Base-by-base conservation (phyloP, 1,140 invertebrate genomes). In the Ceratosolen fusciceps region DNA sequence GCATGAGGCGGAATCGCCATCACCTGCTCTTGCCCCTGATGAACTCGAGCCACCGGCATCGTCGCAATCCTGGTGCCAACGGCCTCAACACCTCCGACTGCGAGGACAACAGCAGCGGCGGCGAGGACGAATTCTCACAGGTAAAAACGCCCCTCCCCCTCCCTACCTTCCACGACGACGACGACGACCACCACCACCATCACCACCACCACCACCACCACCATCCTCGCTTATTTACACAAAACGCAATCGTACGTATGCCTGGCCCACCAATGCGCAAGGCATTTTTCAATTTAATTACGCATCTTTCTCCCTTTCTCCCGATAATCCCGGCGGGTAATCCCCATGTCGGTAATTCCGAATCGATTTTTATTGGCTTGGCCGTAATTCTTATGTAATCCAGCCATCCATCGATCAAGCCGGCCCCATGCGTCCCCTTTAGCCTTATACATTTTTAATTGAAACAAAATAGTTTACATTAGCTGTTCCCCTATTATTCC, bases 71-170 rank as follows among this genome's bases (percentile, higher is more conserved):
- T 4, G 39, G 49, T 16, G 52, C n/a, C 31, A 65, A 65, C 24
- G 54, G 62, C 47, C 78, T 89, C 83, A 86, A 89, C 79, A 83
- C 87, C 77, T 89, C 92, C 74, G 86, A 93, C 85, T 91, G 88
- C 81, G 90, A 91, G 70, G 90, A 90, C 80, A 90, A 90, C 73
- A 91, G 89, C 82, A 91, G 91, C 81, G 88, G 90, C 71, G 90
- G 88, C 1, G 90, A 91, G 34, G 89, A 90, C 39, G 90, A 91
- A 77, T 89, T 89, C 60, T 84, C 85, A 34, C 89, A 90, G 83
- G 89, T 90, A 74, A 79, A 8, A 24, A 24, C 0, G 19, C 37
- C 0, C 37, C 14, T 24, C n/a, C n/a, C n/a, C n/a, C n/a, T n/a
- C n/a, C n/a, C n/a, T n/a, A n/a, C n/a, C n/a, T n/a, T n/a, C n/a